Percentiles rank a stretch among this genome's conserved stretches.
phyloP scores from a whole-genome alignment of 2,888 invertebrate species.

The Oscheius sp. region DNA sequence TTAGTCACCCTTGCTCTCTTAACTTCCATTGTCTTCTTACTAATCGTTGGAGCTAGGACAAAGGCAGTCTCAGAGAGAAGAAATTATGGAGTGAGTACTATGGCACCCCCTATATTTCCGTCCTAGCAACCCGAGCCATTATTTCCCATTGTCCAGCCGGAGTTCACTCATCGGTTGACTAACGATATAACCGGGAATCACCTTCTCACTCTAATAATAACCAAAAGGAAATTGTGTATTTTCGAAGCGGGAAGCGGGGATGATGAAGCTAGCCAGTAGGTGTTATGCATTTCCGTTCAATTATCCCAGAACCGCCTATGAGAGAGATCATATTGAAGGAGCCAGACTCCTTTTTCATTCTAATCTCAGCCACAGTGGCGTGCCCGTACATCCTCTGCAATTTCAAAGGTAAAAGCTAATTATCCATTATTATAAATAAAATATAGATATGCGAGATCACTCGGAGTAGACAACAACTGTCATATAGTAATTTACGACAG shows the following conservation, averaged over 20 bases:
- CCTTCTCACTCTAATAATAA: slow-evolving; percentile 60
- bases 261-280: slow-evolving; percentile 47
- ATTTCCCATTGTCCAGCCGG: slow-evolving; percentile 20
- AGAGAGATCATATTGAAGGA: slow-evolving; percentile 60
- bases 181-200: slow-evolving; percentile 57
- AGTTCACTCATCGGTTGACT: slow-evolving; percentile 6
- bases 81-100: background rate
- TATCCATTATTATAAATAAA: background rate
- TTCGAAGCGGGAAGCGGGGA: slow-evolving; percentile 60
- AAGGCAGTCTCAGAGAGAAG: background rate
- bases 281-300: background rate
- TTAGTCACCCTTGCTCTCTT: slow-evolving; percentile 3
- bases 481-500: slow-evolving; percentile 65
- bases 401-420: slow-evolving; percentile 41
- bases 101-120: background rate
- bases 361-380: slow-evolving; percentile 64
- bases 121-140: slow-evolving; percentile 20
- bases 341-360: slow-evolving; percentile 63
- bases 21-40: slow-evolving; percentile 5
- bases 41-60: slow-evolving; percentile 8
- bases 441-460: slow-evolving; percentile 58
- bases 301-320: slow-evolving; percentile 32
- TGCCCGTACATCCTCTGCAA: slow-evolving; percentile 68
- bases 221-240: slow-evolving; percentile 61
- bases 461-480: slow-evolving; percentile 67